These are phyloP conservation scores for Xestia rhomboidea DNA, from an alignment of 2,888 invertebrate species.

Conservation along the genomic window DNA sequence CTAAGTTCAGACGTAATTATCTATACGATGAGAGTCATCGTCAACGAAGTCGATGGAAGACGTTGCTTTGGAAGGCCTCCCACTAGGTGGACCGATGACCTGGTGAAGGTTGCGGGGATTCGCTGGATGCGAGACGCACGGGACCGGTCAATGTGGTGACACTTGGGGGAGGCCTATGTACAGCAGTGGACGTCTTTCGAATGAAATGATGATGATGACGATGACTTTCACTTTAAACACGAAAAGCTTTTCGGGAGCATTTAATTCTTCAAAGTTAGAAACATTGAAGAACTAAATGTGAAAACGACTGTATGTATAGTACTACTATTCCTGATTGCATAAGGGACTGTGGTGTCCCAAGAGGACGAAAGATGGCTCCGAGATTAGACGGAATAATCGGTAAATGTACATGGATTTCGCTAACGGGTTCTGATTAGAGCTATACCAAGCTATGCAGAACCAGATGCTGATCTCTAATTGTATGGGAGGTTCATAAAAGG, in stretches of 20 bases:
- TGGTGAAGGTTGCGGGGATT: no score
- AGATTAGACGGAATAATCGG: constrained; percentile 8
- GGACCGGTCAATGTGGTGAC: no score
- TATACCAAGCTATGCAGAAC: no score
- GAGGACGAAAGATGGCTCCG: background rate
- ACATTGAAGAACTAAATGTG: background rate
- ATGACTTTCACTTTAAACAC: background rate
- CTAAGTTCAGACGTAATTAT: background rate
- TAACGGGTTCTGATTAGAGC: background rate
- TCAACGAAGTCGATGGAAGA: no score
- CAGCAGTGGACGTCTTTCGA: no score
- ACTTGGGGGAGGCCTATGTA: no score
- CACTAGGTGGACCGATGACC: no score
- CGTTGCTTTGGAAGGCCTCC: no score
- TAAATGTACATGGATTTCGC: background rate
- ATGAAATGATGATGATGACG: background rate
- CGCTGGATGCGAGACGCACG: no score
- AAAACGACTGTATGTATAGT: background rate
- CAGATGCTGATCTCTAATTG: background rate
- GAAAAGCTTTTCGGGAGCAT: background rate
- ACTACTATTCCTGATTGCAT: constrained; percentile 20
- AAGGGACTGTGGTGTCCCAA: constrained; percentile 7
- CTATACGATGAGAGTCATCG: background rate
- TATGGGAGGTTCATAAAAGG: no score
- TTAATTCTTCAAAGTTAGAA: background rate